phyloP scores from a whole-genome alignment of 2,113 vertebrate genomes.

The Megaleporinus macrocephalus region DNA sequence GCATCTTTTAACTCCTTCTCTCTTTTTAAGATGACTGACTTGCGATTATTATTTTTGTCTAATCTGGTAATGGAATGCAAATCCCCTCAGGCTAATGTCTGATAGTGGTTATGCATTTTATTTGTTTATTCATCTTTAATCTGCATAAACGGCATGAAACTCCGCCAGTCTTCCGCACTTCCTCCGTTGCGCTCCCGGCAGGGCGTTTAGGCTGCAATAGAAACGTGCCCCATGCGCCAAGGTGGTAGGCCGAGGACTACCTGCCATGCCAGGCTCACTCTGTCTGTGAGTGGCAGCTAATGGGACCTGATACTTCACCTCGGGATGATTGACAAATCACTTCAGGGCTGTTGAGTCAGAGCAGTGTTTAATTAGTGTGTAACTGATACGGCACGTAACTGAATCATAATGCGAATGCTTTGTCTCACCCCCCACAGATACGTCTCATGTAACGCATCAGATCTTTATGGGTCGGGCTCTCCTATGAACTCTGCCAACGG shows the following conservation, averaged over 20 bases:
- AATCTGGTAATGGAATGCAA: conserved; percentile 73
- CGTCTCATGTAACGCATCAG: background rate
- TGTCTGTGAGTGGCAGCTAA: conserved; percentile 43
- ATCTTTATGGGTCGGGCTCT: conserved; percentile 2
- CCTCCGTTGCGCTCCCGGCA: conserved; percentile 58
- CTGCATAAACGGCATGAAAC: conserved; percentile 74
- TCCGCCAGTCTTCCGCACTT: conserved; percentile 63
- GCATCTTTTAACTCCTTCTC: conserved; percentile 73
- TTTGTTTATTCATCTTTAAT: conserved; percentile 79
- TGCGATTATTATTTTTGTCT: conserved; percentile 79
- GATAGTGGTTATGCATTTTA: conserved; percentile 72
- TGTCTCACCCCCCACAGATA: conserved; percentile 11
- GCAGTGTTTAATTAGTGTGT: conserved; percentile 41
- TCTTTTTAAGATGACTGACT: conserved; percentile 73
- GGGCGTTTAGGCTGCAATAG: conserved; percentile 42
- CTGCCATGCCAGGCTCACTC: conserved; percentile 34
- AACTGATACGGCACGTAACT: conserved; percentile 15
- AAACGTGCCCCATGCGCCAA: conserved; percentile 36
- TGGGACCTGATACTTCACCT: conserved; percentile 32
- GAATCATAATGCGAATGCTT: conserved; percentile 18
- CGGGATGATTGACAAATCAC: conserved; percentile 42
- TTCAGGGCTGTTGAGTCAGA: conserved; percentile 39
- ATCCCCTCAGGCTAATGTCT: conserved; percentile 74
- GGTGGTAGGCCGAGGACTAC: conserved; percentile 55
- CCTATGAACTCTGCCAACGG: background rate